phyloP scores from a whole-genome alignment of 2,113 vertebrate species.

The Thinocorus orbignyianus region DNA sequence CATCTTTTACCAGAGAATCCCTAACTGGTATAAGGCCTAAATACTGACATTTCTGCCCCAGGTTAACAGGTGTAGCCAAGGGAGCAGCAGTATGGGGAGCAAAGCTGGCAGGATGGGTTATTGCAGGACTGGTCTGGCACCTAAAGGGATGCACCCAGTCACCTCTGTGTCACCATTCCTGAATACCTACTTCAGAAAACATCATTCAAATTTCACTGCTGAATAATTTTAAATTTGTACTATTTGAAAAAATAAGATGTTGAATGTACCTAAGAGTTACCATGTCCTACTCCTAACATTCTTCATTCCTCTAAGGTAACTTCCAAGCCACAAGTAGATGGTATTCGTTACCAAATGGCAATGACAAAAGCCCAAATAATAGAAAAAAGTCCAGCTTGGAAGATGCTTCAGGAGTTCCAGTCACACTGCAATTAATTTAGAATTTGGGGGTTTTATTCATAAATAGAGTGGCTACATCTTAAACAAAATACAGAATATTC shows the following conservation, averaged over 20 bases:
- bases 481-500: slow-evolving; percentile 36
- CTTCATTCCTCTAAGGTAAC: slow-evolving; percentile 78
- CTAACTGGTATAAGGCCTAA: not conserved
- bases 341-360: slow-evolving; percentile 78
- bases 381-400: slow-evolving; percentile 85
- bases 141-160: not conserved
- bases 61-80: not conserved
- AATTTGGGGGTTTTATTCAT: slow-evolving; percentile 14
- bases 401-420: slow-evolving; percentile 79
- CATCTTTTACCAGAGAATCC: not conserved
- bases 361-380: slow-evolving; percentile 80
- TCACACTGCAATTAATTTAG: slow-evolving; percentile 27
- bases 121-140: not conserved
- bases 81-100: not conserved
- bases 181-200: not conserved
- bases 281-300: not conserved
- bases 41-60: not conserved
- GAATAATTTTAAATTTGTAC: not conserved
- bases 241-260: not conserved
- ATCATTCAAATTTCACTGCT: not conserved
- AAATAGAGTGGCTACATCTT: slow-evolving; percentile 19
- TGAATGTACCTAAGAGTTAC: not conserved
- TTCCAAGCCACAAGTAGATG: slow-evolving; percentile 82
- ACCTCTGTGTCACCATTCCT: not conserved
- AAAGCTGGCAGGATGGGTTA: not conserved